phyloP scores from a whole-genome alignment of 2,797 vertebrate species.

The Acanthurus tractus region DNA sequence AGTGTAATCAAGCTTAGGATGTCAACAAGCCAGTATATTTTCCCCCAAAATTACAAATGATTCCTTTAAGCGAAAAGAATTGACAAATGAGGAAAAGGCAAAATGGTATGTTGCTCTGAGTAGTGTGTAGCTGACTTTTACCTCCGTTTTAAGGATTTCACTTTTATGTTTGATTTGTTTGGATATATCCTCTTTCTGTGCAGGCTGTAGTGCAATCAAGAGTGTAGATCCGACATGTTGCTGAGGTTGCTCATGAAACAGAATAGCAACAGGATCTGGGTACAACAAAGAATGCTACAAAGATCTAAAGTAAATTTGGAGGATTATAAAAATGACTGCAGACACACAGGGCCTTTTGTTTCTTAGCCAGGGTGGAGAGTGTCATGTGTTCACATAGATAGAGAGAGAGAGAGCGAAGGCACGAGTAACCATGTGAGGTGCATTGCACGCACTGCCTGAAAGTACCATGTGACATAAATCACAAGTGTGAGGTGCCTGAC shows the following conservation, averaged over 20 bases:
- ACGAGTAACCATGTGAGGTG: conserved; percentile 57
- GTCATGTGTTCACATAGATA: conserved; percentile 67
- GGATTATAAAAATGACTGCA: conserved; percentile 30
- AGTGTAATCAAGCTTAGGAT: neutral
- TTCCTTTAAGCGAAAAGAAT: conserved; percentile 1
- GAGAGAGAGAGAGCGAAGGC: conserved; percentile 27
- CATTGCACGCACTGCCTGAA: conserved; percentile 51
- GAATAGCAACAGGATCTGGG: neutral
- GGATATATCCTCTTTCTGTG: conserved; percentile 15
- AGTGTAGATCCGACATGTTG: conserved; percentile 17
- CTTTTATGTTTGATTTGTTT: conserved; percentile 45
- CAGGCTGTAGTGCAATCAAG: neutral
- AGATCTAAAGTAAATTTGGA: conserved; percentile 35
- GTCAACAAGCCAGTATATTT: neutral
- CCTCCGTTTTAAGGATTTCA: conserved; percentile 11
- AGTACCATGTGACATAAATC: conserved; percentile 75
- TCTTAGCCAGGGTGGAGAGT: conserved; percentile 33
- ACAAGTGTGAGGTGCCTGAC: conserved; percentile 64
- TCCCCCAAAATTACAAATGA: neutral
- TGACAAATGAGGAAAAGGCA: conserved; percentile 19
- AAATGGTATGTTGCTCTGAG: neutral
- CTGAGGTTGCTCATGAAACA: conserved; percentile 24
- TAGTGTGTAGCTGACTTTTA: conserved; percentile 12
- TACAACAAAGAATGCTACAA: neutral
- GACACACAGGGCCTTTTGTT: conserved; percentile 66